phyloP scores from a whole-genome alignment of 2,888 invertebrate genomes.

The Agrochola lota region DNA sequence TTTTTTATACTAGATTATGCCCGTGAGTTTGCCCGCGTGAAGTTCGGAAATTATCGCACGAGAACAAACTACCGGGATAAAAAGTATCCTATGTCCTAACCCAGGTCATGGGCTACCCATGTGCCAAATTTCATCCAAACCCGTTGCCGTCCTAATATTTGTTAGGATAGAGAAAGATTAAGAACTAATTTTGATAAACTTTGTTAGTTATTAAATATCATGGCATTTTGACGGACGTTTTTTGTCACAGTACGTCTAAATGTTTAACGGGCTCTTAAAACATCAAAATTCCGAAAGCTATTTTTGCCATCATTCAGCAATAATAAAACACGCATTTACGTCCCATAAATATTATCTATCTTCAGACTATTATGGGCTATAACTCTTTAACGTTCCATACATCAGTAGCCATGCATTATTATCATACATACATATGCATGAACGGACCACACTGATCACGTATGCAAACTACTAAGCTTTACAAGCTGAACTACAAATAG shows the following conservation, averaged over 20 bases:
- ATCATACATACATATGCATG: slow-evolving; percentile 20
- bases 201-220: background rate
- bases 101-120: too few relatives aligned
- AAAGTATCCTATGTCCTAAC: too few relatives aligned
- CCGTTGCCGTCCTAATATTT: too few relatives aligned
- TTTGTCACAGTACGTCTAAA: background rate
- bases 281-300: background rate
- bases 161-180: too few relatives aligned
- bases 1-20: background rate
- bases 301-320: background rate
- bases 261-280: background rate
- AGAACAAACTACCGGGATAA: too few relatives aligned
- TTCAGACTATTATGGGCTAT: slow-evolving; percentile 22
- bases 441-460: slow-evolving; percentile 20
- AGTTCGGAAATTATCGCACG: too few relatives aligned
- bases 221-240: background rate
- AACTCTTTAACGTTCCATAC: slow-evolving; percentile 30
- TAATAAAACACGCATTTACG: slow-evolving; percentile 3
- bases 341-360: slow-evolving; percentile 16
- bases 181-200: background rate
- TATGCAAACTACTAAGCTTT: slow-evolving; percentile 50
- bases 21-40: too few relatives aligned
- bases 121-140: too few relatives aligned
- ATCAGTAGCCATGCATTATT: slow-evolving; percentile 12
- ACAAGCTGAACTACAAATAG: slow-evolving; percentile 23